Evolutionary conservation across 2,797 vertebrate genomes (phyloP).

Genomic region (Tragopan temminckii): DNA sequence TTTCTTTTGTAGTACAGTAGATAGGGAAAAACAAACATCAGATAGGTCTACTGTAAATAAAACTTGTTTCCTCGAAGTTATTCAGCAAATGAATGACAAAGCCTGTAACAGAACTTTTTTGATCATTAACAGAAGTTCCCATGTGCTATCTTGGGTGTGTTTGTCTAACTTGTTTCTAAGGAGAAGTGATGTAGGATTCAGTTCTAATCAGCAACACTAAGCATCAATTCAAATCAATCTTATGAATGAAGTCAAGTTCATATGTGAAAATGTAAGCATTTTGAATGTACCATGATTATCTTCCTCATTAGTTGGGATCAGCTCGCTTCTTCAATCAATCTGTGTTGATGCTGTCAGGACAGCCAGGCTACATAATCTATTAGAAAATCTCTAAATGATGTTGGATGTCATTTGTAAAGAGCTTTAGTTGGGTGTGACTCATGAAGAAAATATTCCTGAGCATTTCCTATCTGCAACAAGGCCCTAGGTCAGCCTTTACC

Average conservation of each 20-base stretch:
- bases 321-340: background rate
- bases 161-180: background rate
- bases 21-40: background rate
- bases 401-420: background rate
- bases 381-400: background rate
- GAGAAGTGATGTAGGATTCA: background rate
- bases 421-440: background rate
- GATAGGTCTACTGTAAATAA: background rate
- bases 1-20: background rate
- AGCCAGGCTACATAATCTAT: background rate
- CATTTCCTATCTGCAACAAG: background rate
- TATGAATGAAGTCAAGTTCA: background rate
- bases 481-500: background rate
- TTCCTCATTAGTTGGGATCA: background rate
- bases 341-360: background rate
- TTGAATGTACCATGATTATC: background rate
- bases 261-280: background rate
- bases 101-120: background rate
- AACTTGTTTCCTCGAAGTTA: background rate
- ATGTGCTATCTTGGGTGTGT: background rate
- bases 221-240: background rate
- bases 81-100: background rate
- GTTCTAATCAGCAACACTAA: background rate
- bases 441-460: background rate
- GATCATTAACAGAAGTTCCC: background rate